Base-by-base conservation (phyloP, 2,888 invertebrate species). In the Lycophotia porphyrea region DNA sequence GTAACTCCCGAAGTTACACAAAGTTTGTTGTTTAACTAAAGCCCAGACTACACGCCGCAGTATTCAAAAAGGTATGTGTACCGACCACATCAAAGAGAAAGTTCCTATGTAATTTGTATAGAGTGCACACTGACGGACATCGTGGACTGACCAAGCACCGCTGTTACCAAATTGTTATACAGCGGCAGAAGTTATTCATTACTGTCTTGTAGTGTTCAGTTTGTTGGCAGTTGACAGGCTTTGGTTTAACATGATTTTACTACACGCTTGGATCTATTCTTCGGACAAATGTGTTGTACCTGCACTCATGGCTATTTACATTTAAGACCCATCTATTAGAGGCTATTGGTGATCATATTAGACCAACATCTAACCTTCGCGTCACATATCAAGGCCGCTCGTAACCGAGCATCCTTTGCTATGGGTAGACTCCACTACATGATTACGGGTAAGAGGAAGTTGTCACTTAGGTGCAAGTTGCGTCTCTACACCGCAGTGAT, bases 41-140 rank as follows among this genome's bases (percentile, higher is more conserved):
- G 70, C 85, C 76, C 82, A 78, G 85, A 71, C 83, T 84, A 87
- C 82, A 87, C 66, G 74, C 85, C 80, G 64, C 80, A 82, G 86
- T 88, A 88, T 88, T 88, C 89, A 86, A 85, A 86, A 88, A 82
- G 81, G 85, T 75, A 82, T 86, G 81, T 88, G 76, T 82, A 87
- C 78, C 76, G 85, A 91, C 90, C 91, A 85, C 88, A 77, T 88
- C 93, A 93, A 93, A 93, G 92, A 75, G 77, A 88, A 92, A 92
- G 87, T 92, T 91, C 87, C 83, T 87, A 86, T 89, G 90, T 93
- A 92, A 92, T 92, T 92, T 90, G 84, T 80, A 85, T 71, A 71
- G 83, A 81, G 84, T 83, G 78, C 80, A 82, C 78, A 85, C 85
- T 82, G 77, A 73, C 82, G 82, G 78, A 76, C 85, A 75, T 73